These are phyloP conservation scores for Chelon labrosus DNA, from an alignment of 2,797 vertebrate species.

Conservation along the genomic window DNA sequence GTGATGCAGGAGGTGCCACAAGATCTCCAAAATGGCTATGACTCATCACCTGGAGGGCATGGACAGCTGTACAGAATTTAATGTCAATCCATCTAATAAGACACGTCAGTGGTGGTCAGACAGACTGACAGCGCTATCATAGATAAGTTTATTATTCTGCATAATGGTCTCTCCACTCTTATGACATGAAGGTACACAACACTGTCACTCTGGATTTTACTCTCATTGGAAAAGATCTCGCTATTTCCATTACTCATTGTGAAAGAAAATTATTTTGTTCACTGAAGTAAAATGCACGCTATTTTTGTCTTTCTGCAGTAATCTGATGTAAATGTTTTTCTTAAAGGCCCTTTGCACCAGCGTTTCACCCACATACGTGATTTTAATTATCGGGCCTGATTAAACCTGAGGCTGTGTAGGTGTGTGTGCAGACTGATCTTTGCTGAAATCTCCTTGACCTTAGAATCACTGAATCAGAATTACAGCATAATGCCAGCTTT, in stretches of 20 bases:
- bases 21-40: too few species aligned
- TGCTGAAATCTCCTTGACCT: slow-evolving; percentile 6
- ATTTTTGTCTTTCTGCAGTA: neutral
- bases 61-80: too few species aligned
- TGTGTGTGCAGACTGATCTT: slow-evolving; percentile 11
- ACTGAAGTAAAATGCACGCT: neutral
- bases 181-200: too few species aligned
- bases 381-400: slow-evolving; percentile 26
- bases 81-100: too few species aligned
- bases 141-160: too few species aligned
- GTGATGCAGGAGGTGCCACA: too few species aligned
- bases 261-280: neutral
- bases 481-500: neutral
- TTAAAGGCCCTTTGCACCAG: neutral
- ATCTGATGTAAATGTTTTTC: slow-evolving; percentile 26
- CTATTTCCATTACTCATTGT: neutral
- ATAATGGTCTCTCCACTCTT: too few species aligned
- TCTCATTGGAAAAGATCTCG: too few species aligned
- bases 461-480: neutral
- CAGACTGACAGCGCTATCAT: too few species aligned
- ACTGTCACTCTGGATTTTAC: too few species aligned
- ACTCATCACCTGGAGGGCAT: too few species aligned
- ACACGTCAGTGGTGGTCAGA: too few species aligned
- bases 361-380: neutral
- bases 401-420: slow-evolving; percentile 11